These are phyloP conservation scores for Nylanderia fulva DNA, from an alignment of 1,140 invertebrate species.

Conservation along the genomic window DNA sequence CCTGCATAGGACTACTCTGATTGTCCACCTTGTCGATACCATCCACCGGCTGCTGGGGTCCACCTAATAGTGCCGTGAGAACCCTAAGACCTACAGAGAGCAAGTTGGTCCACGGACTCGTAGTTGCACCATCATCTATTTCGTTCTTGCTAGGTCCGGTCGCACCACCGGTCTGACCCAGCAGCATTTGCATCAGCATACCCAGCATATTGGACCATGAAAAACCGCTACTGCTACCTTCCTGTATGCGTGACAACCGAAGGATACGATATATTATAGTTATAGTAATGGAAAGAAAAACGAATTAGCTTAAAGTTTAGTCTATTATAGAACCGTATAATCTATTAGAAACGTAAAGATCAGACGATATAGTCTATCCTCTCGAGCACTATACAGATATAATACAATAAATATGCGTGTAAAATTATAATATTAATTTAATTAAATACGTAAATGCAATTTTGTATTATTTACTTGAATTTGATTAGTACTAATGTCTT, in stretches of 20 bases:
- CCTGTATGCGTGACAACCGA: constrained; percentile 79
- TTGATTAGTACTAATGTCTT: constrained; percentile 93
- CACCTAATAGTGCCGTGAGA: constrained; percentile 92
- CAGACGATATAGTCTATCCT: neutral
- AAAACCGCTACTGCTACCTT: constrained; percentile 89
- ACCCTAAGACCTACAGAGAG: constrained; percentile 93
- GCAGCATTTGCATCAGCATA: constrained; percentile 94
- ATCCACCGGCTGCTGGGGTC: constrained; percentile 89
- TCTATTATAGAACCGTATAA: no score
- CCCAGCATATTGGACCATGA: constrained; percentile 95
- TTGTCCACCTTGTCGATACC: constrained; percentile 96
- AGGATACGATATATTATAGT: neutral
- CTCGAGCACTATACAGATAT: neutral
- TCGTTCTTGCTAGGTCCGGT: constrained; percentile 93
- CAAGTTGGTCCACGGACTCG: constrained; percentile 94
- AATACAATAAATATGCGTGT: neutral
- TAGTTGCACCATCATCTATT: constrained; percentile 88
- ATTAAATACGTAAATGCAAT: neutral
- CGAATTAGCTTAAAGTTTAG: neutral
- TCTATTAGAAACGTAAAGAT: neutral
- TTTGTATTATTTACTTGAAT: constrained; percentile 87
- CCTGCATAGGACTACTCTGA: constrained; percentile 93
- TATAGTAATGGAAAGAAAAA: neutral
- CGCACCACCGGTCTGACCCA: constrained; percentile 87
- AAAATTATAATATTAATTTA: neutral